Percentiles rank a stretch among this genome's conserved stretches.
phyloP scores from a whole-genome alignment of 2,797 vertebrate genomes.

The Centropyge bicolor region DNA sequence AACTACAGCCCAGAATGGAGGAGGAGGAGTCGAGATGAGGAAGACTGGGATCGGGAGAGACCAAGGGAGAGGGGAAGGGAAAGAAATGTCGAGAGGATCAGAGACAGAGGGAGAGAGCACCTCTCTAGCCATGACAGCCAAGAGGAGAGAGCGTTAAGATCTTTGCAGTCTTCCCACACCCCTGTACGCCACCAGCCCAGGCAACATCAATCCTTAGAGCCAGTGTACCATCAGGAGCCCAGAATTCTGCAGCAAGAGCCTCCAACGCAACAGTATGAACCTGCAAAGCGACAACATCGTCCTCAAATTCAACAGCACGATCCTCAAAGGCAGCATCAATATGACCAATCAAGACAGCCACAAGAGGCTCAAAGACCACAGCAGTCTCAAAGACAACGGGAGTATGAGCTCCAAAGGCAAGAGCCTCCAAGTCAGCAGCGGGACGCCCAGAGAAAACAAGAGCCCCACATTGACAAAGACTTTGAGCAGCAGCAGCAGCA shows the following conservation, averaged over 20 bases:
- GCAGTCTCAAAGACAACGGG: conserved; percentile 38
- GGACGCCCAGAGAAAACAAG: conserved; percentile 39
- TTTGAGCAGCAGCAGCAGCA: conserved; percentile 44
- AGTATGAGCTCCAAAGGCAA: conserved; percentile 46
- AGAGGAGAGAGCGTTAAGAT: conserved; percentile 62
- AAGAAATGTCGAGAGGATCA: conserved; percentile 68
- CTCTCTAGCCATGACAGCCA: conserved; percentile 48
- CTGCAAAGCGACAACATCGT: conserved; percentile 32
- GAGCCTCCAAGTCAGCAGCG: conserved; percentile 41
- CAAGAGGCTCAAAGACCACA: conserved; percentile 51
- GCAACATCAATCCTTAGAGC: conserved; percentile 53
- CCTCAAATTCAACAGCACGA: conserved; percentile 59
- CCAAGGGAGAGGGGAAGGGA: conserved; percentile 73
- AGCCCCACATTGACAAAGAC: conserved; percentile 17
- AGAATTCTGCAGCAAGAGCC: conserved; percentile 36
- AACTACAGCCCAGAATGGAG: conserved; percentile 65
- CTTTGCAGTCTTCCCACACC: conserved; percentile 53
- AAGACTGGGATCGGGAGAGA: conserved; percentile 65
- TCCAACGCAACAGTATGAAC: conserved; percentile 42
- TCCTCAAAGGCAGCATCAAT: conserved; percentile 41
- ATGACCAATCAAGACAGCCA: conserved; percentile 23
- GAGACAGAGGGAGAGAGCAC: conserved; percentile 64
- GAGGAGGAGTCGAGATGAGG: conserved; percentile 57
- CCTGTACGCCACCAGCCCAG: conserved; percentile 47
- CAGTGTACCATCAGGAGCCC: conserved; percentile 47